Percentiles rank a stretch among this genome's conserved stretches.
phyloP scores from a whole-genome alignment of 1,140 invertebrate species.

The Drosophila sturtevanti region DNA sequence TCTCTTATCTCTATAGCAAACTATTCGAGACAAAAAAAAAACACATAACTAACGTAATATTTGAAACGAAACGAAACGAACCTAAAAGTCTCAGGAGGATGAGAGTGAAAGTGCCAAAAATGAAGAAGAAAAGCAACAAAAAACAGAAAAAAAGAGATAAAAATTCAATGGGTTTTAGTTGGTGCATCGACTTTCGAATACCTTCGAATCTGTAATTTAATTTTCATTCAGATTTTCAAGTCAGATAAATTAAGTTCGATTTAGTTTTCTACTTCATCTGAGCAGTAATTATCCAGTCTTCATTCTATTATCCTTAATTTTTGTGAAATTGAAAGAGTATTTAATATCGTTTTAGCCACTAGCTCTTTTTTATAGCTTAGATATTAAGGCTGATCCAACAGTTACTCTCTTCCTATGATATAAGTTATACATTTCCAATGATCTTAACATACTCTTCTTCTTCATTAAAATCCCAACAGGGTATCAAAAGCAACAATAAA shows the following conservation, averaged over 20 bases:
- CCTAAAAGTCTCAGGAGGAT: constrained; percentile 42
- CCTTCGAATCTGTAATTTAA: too few species aligned
- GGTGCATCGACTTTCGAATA: not conserved
- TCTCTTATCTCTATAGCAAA: constrained; percentile 47
- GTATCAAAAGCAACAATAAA: constrained; percentile 34
- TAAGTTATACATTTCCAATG: not conserved
- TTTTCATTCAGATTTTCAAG: too few species aligned
- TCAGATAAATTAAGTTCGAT: too few species aligned
- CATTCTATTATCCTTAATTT: too few species aligned
- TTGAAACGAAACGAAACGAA: constrained; percentile 60
- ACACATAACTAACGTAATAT: constrained; percentile 60
- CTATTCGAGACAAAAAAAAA: constrained; percentile 21
- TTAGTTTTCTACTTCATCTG: too few species aligned
- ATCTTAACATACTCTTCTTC: not conserved
- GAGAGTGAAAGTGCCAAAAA: constrained; percentile 75
- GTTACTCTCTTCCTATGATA: too few species aligned
- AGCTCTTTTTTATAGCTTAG: too few species aligned
- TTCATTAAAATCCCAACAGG: not conserved
- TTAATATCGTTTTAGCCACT: too few species aligned
- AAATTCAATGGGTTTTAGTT: not conserved
- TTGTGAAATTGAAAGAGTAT: too few species aligned
- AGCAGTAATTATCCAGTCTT: too few species aligned
- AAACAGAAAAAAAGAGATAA: constrained; percentile 15
- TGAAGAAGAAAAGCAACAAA: constrained; percentile 24
- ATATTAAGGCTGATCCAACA: too few species aligned